A percentile compares a stretch with the other conserved stretches of the same genome.
phyloP scores from a whole-genome alignment of 2,113 vertebrate genomes.

The Hippocampus mohnikei region DNA sequence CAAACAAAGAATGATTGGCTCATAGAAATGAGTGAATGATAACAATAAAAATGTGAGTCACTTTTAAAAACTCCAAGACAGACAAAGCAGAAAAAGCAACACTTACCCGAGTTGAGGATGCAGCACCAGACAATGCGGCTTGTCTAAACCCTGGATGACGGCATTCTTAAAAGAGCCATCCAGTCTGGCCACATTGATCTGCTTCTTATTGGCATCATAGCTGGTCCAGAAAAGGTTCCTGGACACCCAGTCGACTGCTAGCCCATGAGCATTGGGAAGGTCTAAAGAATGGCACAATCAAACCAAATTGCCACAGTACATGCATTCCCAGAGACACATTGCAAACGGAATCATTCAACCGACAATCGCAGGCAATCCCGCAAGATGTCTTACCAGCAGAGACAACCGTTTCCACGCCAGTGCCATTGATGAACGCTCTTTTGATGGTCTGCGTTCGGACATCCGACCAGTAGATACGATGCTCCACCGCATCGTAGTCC shows the following conservation, averaged over 20 bases:
- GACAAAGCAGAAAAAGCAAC: neutral
- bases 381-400: slow-evolving; percentile 62
- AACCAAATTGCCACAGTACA: neutral
- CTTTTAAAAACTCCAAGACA: neutral
- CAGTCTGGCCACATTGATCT: slow-evolving; percentile 93
- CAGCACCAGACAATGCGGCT: slow-evolving; percentile 90
- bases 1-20: neutral
- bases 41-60: neutral
- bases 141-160: slow-evolving; percentile 91
- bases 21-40: too few species aligned
- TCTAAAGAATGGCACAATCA: slow-evolving; percentile 67
- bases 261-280: slow-evolving; percentile 88
- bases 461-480: slow-evolving; percentile 96
- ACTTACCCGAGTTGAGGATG: slow-evolving; percentile 86
- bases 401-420: slow-evolving; percentile 88
- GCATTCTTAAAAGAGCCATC: slow-evolving; percentile 97
- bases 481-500: slow-evolving; percentile 89
- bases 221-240: slow-evolving; percentile 99
- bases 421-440: slow-evolving; percentile 95
- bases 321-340: neutral
- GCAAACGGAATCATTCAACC: neutral
- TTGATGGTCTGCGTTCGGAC: slow-evolving; percentile 96
- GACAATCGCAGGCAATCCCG: neutral
- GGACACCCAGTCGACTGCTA: slow-evolving; percentile 96
- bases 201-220: slow-evolving; percentile 94